Evolutionary conservation across 1,140 invertebrate genomes (phyloP).

Genomic region (Penaeus vannamei): DNA sequence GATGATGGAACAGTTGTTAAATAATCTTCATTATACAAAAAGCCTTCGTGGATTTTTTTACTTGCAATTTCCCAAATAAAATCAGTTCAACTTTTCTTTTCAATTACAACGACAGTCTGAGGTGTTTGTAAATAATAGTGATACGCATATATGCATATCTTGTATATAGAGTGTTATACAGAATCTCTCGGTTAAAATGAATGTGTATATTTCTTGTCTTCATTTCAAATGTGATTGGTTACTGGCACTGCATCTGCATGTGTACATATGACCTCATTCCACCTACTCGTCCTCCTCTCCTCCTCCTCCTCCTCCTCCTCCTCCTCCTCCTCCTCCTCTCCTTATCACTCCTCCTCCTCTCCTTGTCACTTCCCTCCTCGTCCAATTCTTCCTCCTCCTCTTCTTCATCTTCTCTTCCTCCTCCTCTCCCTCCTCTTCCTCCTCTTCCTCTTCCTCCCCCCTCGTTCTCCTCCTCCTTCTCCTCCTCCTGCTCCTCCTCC

Average conservation of each 20-base stretch:
- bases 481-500: no score
- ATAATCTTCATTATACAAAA: no score
- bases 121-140: not conserved
- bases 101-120: not conserved
- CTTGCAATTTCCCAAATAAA: no score
- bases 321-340: conserved; percentile 43
- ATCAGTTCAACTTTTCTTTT: not conserved
- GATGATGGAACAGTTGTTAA: no score
- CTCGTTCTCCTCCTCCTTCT: no score
- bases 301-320: conserved; percentile 48
- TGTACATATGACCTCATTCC: conserved; percentile 44
- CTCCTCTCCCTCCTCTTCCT: no score
- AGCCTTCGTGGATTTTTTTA: no score
- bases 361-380: no score
- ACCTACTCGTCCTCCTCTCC: conserved; percentile 40
- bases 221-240: conserved; percentile 21
- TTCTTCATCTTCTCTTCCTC: no score
- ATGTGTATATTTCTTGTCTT: not conserved
- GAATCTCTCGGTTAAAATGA: not conserved
- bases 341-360: not conserved
- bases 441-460: no score
- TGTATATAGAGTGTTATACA: not conserved
- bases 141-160: conserved; percentile 2
- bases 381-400: no score
- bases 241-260: conserved; percentile 50